A percentile compares a stretch with the other conserved stretches of the same genome.
These are phyloP conservation scores for Calypte anna DNA, from an alignment of 2,113 vertebrate species.

Conservation along the genomic window DNA sequence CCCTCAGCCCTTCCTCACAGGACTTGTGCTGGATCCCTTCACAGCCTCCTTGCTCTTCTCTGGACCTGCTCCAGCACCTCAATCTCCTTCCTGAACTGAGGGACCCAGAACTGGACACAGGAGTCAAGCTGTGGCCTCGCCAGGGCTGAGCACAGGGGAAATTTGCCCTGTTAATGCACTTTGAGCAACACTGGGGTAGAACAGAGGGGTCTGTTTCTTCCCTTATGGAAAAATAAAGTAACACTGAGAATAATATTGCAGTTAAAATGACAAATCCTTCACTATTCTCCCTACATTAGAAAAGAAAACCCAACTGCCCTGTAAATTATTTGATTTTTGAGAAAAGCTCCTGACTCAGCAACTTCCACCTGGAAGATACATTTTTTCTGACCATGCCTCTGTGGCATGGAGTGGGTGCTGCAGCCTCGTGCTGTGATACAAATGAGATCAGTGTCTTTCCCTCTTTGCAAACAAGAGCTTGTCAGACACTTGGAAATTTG, in stretches of 20 bases:
- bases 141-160: too few relatives aligned
- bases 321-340: not conserved
- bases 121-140: too few relatives aligned
- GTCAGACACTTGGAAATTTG: not conserved
- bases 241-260: not conserved
- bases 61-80: too few relatives aligned
- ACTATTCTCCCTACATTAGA: not conserved
- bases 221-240: not conserved
- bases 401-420: not conserved
- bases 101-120: too few relatives aligned
- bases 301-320: not conserved
- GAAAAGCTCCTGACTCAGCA: not conserved
- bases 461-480: not conserved
- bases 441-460: not conserved
- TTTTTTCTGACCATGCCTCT: rapidly evolving
- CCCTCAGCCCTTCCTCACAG: too few relatives aligned
- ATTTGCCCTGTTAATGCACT: not conserved
- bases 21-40: too few relatives aligned
- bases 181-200: not conserved
- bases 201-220: not conserved
- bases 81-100: too few relatives aligned
- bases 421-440: not conserved
- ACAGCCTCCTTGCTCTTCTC: too few relatives aligned
- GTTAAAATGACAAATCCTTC: not conserved
- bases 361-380: not conserved